These are phyloP conservation scores for Teinopalpus imperialis DNA, from an alignment of 2,888 invertebrate genomes.

Conservation along the genomic window DNA sequence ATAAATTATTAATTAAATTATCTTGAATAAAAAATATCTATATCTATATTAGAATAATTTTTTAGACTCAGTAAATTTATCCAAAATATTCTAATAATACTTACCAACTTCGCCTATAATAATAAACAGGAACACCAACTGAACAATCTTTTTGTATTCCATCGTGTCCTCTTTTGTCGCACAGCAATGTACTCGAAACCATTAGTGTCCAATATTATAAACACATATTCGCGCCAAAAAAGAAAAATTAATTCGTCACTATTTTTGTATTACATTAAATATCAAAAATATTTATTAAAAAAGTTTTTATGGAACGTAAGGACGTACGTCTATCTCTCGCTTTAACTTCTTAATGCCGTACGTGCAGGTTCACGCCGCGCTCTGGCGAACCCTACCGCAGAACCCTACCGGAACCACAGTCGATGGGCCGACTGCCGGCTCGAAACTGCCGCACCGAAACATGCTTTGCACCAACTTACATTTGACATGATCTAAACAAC, in stretches of 20 bases:
- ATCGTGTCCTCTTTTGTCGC: conserved; percentile 10
- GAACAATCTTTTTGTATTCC: conserved; percentile 3
- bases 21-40: too few relatives aligned
- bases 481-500: conserved; percentile 5
- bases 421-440: conserved; percentile 73
- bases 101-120: conserved; percentile 10
- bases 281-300: neutral
- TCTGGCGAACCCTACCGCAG: conserved; percentile 61
- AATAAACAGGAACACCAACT: conserved; percentile 5
- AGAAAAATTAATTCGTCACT: neutral
- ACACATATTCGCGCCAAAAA: neutral
- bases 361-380: conserved; percentile 57
- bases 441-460: conserved; percentile 72
- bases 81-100: conserved; percentile 7
- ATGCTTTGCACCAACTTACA: conserved; percentile 47
- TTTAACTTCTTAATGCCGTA: conserved; percentile 41
- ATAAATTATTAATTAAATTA: too few relatives aligned
- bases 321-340: conserved; percentile 31
- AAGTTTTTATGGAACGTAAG: neutral
- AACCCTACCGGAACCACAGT: conserved; percentile 82
- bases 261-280: neutral
- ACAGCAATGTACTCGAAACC: conserved; percentile 9
- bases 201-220: neutral
- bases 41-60: too few relatives aligned
- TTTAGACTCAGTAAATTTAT: too few relatives aligned